Evolutionary conservation across 2,797 vertebrate species (phyloP).

Genomic region (Hirundo rustica): DNA sequence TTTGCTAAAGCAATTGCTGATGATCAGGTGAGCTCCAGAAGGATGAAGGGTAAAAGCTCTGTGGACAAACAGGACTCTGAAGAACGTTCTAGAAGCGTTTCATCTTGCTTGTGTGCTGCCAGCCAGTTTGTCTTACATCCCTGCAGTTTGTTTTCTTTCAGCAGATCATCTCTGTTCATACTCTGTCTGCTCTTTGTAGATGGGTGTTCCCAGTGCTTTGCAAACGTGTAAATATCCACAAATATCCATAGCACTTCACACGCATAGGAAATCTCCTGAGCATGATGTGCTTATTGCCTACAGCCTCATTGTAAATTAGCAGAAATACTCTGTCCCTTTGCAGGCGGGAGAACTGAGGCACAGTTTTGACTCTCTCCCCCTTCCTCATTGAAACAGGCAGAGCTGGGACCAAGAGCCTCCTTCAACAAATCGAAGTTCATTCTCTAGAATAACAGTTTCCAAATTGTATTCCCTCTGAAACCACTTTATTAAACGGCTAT

Average conservation of each 20-base stretch:
- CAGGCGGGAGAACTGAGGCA: not conserved
- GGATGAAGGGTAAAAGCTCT: not conserved
- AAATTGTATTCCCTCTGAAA: not conserved
- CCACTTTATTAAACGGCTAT: not conserved
- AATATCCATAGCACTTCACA: not conserved
- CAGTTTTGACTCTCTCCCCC: not conserved
- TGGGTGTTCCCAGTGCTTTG: not conserved
- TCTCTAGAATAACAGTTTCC: not conserved
- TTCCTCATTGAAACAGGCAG: not conserved
- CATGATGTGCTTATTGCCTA: not conserved
- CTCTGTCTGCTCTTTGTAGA: not conserved
- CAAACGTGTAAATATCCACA: not conserved
- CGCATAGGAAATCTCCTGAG: not conserved
- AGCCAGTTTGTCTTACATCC: not conserved
- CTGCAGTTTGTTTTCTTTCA: not conserved
- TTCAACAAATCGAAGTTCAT: not conserved
- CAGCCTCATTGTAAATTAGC: not conserved
- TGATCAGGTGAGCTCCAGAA: slow-evolving; percentile 86
- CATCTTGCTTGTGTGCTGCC: not conserved
- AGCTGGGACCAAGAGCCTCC: not conserved
- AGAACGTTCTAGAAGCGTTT: not conserved
- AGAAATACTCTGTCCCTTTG: not conserved
- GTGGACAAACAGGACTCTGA: not conserved
- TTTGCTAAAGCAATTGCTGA: slow-evolving; percentile 98
- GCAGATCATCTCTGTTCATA: not conserved